Base-by-base conservation (phyloP, 2,113 vertebrate genomes). In the Aix galericulata region DNA sequence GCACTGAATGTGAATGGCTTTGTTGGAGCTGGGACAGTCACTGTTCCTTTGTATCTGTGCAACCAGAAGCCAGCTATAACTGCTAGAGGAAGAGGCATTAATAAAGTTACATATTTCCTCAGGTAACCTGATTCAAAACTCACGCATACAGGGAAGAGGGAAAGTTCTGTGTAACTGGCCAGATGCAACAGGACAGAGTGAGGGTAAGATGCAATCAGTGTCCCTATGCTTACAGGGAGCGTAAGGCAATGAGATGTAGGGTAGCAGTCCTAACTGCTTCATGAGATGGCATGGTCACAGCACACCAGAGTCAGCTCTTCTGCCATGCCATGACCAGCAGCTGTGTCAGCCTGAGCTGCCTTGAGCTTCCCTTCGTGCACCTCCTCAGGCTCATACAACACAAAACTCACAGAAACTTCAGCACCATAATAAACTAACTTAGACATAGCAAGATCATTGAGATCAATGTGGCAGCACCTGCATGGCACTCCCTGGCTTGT, bases 81-180 rank as follows among this genome's bases (percentile, higher is more conserved):
- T 53, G 63, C 42, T 31, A 6, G 36, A 84, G 11, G 16, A 42
- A 89, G 42, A 82, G 4, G 18, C 26, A 64, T 64, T 93, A 75
- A 81, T 6, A 13, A 91, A 93, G 91, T 92, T 78, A 93, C 60
- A 73, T 34, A 88, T 96, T 94, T 75, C 64, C 83, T 86, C 59
- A 78, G 77, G 46, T 75, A 91, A 95, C 75, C 77, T 58, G 78
- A 73, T 83, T n/a, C 91, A 94, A 83, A 86, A 73, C 40, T 68
- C 62, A 87, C 14, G 36, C 46, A 67, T 15, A 83, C 25, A 32
- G 21, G 40, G 56, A 60, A 60, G 64, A 86, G 86, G 62, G 85
- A 60, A 94, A 92, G 66, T 69, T 83, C 64, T 62, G 69, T 86
- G 83, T 90, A 90, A 86, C 52, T 85, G 73, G 58, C 29, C 86